A percentile compares a stretch with the other conserved stretches of the same genome.
phyloP scores from a whole-genome alignment of 2,888 invertebrate genomes.

The Parapristionchus giblindavisi region DNA sequence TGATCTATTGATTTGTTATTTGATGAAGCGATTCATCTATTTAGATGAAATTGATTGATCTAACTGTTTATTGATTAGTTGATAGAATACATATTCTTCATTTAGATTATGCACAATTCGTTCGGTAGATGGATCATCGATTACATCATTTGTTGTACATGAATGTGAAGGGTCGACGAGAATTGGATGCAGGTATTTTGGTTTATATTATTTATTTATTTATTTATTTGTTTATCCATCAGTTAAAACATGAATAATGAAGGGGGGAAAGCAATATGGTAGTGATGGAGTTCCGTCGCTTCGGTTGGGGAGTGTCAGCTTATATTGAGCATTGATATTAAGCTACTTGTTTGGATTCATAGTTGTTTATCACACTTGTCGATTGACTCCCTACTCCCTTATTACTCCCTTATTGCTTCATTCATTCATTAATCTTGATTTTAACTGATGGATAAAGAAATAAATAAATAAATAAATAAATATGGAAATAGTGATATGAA shows the following conservation, averaged over 20 bases:
- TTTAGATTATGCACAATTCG: constrained; percentile 88
- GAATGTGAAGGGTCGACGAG: constrained; percentile 96
- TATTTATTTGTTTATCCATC: too few relatives aligned
- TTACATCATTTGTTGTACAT: constrained; percentile 94
- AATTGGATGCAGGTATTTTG: constrained; percentile 78
- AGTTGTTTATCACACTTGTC: too few relatives aligned
- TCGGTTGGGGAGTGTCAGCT: not conserved
- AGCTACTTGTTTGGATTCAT: too few relatives aligned
- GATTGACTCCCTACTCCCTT: too few relatives aligned
- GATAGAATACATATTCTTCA: not conserved
- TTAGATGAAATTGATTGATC: not conserved
- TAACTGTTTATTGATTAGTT: not conserved
- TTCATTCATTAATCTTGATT: too few relatives aligned
- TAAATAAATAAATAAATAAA: too few relatives aligned
- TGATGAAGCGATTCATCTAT: not conserved
- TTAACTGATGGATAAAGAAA: too few relatives aligned
- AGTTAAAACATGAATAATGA: too few relatives aligned
- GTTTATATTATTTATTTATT: constrained; percentile 48
- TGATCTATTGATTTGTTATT: not conserved
- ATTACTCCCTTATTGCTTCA: too few relatives aligned
- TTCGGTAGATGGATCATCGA: constrained; percentile 90
- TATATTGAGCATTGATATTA: not conserved
- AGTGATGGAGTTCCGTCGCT: not conserved
- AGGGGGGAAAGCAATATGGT: not conserved
- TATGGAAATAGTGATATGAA: too few relatives aligned